Percentiles rank a stretch among this genome's conserved stretches.
Evolutionary conservation across 2,113 vertebrate species (phyloP).

Genomic region (Jacana jacana): DNA sequence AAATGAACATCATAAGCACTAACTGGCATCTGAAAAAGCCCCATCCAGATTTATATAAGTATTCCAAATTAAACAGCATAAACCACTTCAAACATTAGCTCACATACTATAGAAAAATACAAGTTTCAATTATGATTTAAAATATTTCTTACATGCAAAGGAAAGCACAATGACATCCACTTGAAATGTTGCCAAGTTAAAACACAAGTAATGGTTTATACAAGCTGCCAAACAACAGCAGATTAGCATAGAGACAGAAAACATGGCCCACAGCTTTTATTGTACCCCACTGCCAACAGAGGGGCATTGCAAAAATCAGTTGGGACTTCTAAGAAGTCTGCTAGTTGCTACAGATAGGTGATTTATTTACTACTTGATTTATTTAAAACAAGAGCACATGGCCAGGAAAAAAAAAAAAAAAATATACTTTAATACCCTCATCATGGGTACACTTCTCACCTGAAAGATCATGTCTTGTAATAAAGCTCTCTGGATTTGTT

Average conservation of each 20-base stretch:
- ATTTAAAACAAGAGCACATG: not conserved
- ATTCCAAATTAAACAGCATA: not conserved
- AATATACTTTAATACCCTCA: not conserved
- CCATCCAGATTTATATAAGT: not conserved
- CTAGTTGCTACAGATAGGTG: not conserved
- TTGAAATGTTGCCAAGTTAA: not conserved
- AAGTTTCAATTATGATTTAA: not conserved
- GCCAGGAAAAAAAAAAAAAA: not conserved
- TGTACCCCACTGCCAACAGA: not conserved
- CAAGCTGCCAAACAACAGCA: not conserved
- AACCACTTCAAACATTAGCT: not conserved
- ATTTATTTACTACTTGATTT: not conserved
- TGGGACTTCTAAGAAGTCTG: not conserved
- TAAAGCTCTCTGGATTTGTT: slow-evolving; percentile 87
- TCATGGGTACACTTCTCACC: slow-evolving; percentile 74
- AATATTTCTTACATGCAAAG: not conserved
- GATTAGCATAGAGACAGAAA: not conserved
- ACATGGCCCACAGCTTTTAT: not conserved
- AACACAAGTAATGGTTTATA: not conserved
- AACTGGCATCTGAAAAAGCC: not conserved
- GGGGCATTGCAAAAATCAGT: not conserved
- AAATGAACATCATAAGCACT: not conserved
- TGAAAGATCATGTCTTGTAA: slow-evolving; percentile 93
- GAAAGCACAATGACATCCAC: not conserved
- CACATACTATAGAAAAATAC: not conserved